A percentile compares a stretch with the other conserved stretches of the same genome.
These are phyloP conservation scores for Globia sparganii DNA, from an alignment of 2,888 invertebrate species.

Conservation along the genomic window DNA sequence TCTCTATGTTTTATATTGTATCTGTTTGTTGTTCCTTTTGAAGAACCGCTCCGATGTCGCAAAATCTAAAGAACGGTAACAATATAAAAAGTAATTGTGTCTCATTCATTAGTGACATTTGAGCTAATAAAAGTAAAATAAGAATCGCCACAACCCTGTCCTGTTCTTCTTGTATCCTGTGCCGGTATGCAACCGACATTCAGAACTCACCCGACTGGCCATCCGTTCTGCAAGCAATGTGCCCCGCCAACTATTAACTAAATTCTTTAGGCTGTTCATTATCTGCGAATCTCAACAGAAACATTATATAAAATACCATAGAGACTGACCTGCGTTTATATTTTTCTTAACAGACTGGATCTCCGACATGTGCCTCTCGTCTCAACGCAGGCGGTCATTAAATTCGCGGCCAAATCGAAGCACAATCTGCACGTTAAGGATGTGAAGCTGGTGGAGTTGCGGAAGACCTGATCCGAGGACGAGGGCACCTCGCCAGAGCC, in stretches of 20 bases:
- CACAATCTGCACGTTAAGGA: conserved; percentile 95
- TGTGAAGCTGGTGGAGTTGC: conserved; percentile 93
- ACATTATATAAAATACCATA: background rate
- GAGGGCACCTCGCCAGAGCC: conserved; percentile 39
- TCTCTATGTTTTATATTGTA: background rate
- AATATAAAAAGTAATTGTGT: too few species aligned
- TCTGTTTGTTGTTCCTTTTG: background rate
- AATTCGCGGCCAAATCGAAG: conserved; percentile 95
- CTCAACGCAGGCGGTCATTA: conserved; percentile 95
- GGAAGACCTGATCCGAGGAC: conserved; percentile 87
- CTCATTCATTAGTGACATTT: too few species aligned
- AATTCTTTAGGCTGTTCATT: background rate
- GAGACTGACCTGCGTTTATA: background rate
- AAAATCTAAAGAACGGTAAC: too few species aligned
- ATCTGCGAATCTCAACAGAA: background rate
- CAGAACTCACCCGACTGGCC: background rate
- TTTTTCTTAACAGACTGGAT: conserved; percentile 90
- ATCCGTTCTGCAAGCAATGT: background rate
- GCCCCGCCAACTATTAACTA: background rate
- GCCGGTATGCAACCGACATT: background rate
- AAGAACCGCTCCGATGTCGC: too few species aligned
- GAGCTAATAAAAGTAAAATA: background rate
- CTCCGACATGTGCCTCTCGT: conserved; percentile 95
- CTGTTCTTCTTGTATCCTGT: too few species aligned
- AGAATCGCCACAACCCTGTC: background rate